These are phyloP conservation scores for Porites cylindrica DNA, from an alignment of 92 coral and sea anemone genomes.

Conservation along the genomic window DNA sequence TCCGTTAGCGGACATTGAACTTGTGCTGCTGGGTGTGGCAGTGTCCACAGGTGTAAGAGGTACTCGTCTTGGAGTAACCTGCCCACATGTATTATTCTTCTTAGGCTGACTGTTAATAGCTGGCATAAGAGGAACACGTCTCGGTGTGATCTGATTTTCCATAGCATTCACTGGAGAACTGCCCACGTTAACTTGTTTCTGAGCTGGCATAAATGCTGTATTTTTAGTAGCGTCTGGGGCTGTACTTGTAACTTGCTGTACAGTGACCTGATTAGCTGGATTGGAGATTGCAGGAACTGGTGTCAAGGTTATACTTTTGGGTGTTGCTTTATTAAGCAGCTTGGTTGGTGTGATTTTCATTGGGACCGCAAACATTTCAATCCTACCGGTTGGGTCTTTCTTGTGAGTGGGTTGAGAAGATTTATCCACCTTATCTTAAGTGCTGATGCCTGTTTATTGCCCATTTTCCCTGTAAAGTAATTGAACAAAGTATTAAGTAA, in stretches of 20 bases:
- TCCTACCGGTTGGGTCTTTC: slow-evolving; percentile 67
- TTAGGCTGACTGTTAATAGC: not conserved
- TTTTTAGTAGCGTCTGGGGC: not conserved
- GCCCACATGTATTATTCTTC: slow-evolving; percentile 1
- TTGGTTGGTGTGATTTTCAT: slow-evolving; percentile 67
- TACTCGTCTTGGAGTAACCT: slow-evolving; percentile 2
- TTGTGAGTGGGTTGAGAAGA: slow-evolving; percentile 26
- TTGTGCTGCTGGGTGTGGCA: not conserved
- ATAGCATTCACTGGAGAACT: not conserved
- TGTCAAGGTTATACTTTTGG: slow-evolving; percentile 36
- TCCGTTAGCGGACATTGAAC: not conserved
- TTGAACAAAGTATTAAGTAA: not conserved
- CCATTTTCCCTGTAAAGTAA: slow-evolving; percentile 37
- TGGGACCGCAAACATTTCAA: slow-evolving; percentile 76
- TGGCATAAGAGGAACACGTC: slow-evolving; percentile 29
- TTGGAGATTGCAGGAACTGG: slow-evolving; percentile 1
- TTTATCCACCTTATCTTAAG: slow-evolving; percentile 46
- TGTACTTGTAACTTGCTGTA: not conserved
- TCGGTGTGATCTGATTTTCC: slow-evolving; percentile 28
- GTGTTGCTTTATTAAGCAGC: slow-evolving; percentile 42
- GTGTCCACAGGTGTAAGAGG: not conserved
- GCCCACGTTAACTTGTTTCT: not conserved
- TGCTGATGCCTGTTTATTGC: slow-evolving; percentile 19
- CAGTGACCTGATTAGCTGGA: not conserved
- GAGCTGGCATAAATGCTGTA: not conserved